These are phyloP conservation scores for Lasiommata megera DNA, from an alignment of 2,888 invertebrate species.

Conservation along the genomic window DNA sequence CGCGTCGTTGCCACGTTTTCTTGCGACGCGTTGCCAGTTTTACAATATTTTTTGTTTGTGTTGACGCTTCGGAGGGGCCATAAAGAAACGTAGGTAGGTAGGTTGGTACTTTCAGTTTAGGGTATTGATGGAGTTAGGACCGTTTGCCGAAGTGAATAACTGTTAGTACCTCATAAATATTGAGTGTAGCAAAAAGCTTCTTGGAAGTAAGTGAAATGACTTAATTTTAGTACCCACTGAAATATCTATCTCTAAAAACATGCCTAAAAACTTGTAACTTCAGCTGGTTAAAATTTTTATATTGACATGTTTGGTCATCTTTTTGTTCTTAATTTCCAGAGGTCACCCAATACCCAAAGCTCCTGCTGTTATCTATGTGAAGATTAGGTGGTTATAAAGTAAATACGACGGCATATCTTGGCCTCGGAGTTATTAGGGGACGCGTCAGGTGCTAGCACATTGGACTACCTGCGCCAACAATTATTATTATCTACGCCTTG, in stretches of 20 bases:
- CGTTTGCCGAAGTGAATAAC: constrained; percentile 19
- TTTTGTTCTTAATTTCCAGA: not conserved
- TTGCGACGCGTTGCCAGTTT: constrained; percentile 61
- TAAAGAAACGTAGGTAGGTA: constrained; percentile 63
- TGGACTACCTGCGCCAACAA: constrained; percentile 58
- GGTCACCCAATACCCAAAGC: not conserved
- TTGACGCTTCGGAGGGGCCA: constrained; percentile 71
- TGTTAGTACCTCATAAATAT: constrained; percentile 5
- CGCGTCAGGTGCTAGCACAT: constrained; percentile 62
- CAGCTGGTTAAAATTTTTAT: too few relatives aligned
- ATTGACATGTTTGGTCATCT: not conserved
- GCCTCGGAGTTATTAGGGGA: constrained; percentile 32
- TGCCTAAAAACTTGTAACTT: too few relatives aligned
- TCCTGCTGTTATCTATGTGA: constrained; percentile 11
- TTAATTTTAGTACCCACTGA: too few relatives aligned
- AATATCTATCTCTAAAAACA: too few relatives aligned
- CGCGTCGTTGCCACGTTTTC: constrained; percentile 70
- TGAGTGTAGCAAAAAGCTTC: not conserved
- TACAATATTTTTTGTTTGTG: constrained; percentile 66
- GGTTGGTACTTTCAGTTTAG: constrained; percentile 49
- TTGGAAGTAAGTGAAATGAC: not conserved
- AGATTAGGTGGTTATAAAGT: constrained; percentile 10
- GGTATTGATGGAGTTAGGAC: constrained; percentile 39
- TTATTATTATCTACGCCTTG: constrained; percentile 45
- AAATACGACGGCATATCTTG: constrained; percentile 31